phyloP scores from a whole-genome alignment of 2,113 vertebrate species.

The Pangasianodon gigas region DNA sequence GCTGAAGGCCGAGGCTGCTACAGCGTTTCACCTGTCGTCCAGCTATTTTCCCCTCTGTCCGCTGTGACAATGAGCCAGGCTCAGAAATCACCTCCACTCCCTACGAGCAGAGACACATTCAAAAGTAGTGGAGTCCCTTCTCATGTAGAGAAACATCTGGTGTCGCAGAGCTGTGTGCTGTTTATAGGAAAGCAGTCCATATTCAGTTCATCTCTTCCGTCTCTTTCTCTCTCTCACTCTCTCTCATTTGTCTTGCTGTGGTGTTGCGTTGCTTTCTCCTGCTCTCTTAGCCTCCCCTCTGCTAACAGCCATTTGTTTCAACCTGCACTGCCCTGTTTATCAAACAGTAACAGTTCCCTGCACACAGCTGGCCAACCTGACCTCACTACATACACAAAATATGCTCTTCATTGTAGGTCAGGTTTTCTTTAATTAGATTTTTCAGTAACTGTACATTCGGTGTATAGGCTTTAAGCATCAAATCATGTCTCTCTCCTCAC shows the following conservation, averaged over 20 bases:
- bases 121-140: constrained; percentile 19
- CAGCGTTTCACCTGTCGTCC: constrained; percentile 54
- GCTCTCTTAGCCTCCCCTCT: constrained; percentile 9
- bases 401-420: constrained; percentile 35
- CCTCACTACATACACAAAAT: constrained; percentile 21
- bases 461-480: not conserved
- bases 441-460: not conserved
- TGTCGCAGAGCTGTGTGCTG: constrained; percentile 1
- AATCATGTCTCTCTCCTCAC: not conserved
- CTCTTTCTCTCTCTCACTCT: not conserved
- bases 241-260: constrained; percentile 26
- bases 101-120: constrained; percentile 5
- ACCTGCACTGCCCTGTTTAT: constrained; percentile 26
- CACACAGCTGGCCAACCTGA: constrained; percentile 23
- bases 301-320: constrained; percentile 45
- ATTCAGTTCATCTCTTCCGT: not conserved
- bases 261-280: not conserved
- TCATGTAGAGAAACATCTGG: constrained; percentile 39
- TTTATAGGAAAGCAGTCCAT: constrained; percentile 17
- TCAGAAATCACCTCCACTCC: constrained; percentile 38
- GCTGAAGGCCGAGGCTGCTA: constrained; percentile 33
- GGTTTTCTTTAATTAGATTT: not conserved
- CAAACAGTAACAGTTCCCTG: constrained; percentile 20
- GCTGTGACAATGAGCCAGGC: constrained; percentile 60
- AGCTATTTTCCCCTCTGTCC: constrained; percentile 55